Conservation (phyloP, 2,888 invertebrate species). For the Drosophila fungiperda region DNA sequence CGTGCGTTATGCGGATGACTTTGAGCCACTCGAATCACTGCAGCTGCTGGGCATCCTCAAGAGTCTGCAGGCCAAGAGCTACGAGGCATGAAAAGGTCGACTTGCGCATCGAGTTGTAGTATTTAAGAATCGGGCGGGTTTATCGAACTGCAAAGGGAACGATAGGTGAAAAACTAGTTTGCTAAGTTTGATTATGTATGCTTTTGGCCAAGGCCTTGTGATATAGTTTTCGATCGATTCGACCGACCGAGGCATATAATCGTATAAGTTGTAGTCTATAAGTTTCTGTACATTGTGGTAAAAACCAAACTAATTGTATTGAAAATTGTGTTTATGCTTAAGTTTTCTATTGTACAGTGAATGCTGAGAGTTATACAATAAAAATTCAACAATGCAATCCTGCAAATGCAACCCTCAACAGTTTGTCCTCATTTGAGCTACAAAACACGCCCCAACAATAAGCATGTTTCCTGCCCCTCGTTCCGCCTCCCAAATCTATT, state of each 20-base stretch:
- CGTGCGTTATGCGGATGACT: constrained; percentile 88
- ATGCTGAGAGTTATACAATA: constrained; percentile 50
- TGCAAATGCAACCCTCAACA: constrained; percentile 61
- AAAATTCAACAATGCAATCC: constrained; percentile 54
- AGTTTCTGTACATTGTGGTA: constrained; percentile 16
- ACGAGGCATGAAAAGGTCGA: constrained; percentile 59
- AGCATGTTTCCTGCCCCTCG: constrained; percentile 32
- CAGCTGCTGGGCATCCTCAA: constrained; percentile 80
- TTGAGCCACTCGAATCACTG: constrained; percentile 90
- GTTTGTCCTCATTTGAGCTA: constrained; percentile 10
- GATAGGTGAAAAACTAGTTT: constrained; percentile 66
- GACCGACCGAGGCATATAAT: constrained; percentile 27
- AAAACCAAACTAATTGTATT: constrained; percentile 39
- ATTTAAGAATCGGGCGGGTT: constrained; percentile 11
- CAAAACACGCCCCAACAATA: constrained; percentile 44
- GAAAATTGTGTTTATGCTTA: constrained; percentile 42
- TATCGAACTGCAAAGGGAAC: constrained; percentile 73
- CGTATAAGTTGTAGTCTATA: constrained; percentile 30
- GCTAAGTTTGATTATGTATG: constrained; percentile 33
- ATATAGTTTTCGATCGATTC: constrained; percentile 60
- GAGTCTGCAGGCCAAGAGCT: constrained; percentile 77
- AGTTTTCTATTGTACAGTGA: constrained; percentile 58
- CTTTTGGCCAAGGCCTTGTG: constrained; percentile 52
- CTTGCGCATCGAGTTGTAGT: background rate
- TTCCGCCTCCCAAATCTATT: constrained; percentile 13